These are phyloP conservation scores for Cantharis rufa DNA, from an alignment of 2,888 invertebrate genomes.

Conservation along the genomic window DNA sequence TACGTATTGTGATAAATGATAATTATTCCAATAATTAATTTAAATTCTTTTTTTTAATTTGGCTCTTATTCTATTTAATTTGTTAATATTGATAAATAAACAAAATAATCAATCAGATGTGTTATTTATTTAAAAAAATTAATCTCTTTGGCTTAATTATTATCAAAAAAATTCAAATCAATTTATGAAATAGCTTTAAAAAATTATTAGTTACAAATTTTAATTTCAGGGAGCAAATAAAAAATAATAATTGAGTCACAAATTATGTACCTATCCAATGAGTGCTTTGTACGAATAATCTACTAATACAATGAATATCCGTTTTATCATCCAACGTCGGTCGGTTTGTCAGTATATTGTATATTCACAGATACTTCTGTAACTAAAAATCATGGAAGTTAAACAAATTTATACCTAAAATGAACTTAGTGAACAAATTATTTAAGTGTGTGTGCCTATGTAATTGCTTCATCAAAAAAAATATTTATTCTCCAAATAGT, in stretches of 20 bases:
- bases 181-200: too few relatives aligned
- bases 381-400: background rate
- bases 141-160: too few relatives aligned
- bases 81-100: too few relatives aligned
- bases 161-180: too few relatives aligned
- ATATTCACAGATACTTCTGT: background rate
- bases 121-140: too few relatives aligned
- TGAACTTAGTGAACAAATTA: slow-evolving; percentile 34
- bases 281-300: slow-evolving; percentile 27
- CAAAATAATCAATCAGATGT: too few relatives aligned
- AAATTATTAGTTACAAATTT: background rate
- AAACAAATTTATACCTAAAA: slow-evolving; percentile 16
- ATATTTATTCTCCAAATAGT: slow-evolving; percentile 47
- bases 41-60: too few relatives aligned
- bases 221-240: background rate
- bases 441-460: slow-evolving; percentile 49
- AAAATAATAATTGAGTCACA: background rate
- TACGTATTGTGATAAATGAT: too few relatives aligned
- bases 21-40: too few relatives aligned
- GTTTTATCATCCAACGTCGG: slow-evolving; percentile 4
- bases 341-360: background rate
- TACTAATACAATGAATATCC: slow-evolving; percentile 34
- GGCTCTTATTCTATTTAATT: too few relatives aligned
- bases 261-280: background rate
- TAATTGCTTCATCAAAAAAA: slow-evolving; percentile 42